Base-by-base conservation (phyloP, 2,797 vertebrate species). In the Esox masquinongy region DNA sequence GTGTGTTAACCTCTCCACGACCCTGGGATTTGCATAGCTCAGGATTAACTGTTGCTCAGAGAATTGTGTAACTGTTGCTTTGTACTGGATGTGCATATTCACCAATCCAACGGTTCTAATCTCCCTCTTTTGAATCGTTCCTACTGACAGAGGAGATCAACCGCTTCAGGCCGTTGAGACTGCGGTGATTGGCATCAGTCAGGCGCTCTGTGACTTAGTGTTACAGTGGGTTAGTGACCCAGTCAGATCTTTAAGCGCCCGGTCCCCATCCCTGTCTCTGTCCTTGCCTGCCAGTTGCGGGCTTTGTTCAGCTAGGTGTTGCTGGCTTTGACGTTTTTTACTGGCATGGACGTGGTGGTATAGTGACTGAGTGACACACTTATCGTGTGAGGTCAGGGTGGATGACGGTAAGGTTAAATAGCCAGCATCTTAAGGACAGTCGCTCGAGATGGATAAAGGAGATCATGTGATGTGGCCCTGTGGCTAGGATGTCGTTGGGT, bases 361-460 rank as follows among this genome's bases (percentile, higher is more conserved):
- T 19, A 67, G 61, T 80, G 50, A 86, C 70, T 83, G 84, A 87
- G 86, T 89, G 89, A 87, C 89, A 88, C 86, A 86, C 86, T 87
- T 87, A 84, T 61, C 17, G 9, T 24, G 39, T 61, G 56, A 61
- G 56, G 56, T 61, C 56, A 61, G 7, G 3, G 22, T 61, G n/a
- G 88, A 83, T 84, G 80, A 29, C 74, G 82, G 86, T 89, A 88
- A 84, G 83, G 74, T 82, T 64, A 79, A 85, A 86, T 84, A 84
- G 43, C 12, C 43, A 86, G 83, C 49, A 79, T 85, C 77, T 80
- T 79, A 74, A 19, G 73, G 79, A 31, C 70, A 34, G 26, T 47
- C 11, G 12, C 11, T 14, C 12, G 1, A 47, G 43, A 47, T 47
- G 43, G 43, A 0, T 72, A 7, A n/a, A 36, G 68, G 22, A 39